Percentiles rank a stretch among this genome's conserved stretches.
These are phyloP conservation scores for Drosophila phalerata DNA, from an alignment of 2,888 invertebrate species.

Conservation along the genomic window DNA sequence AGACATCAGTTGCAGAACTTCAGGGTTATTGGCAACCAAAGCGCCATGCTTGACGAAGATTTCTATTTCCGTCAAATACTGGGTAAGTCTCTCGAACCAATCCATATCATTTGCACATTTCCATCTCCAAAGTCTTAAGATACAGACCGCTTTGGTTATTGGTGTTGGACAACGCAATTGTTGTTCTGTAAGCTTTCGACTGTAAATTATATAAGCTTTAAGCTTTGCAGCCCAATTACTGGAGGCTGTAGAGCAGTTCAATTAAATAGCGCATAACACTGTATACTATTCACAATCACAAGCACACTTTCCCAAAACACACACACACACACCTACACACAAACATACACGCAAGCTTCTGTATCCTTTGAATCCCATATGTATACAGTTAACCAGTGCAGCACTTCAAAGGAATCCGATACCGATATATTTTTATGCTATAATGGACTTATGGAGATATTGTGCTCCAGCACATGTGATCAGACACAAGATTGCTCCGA, in stretches of 20 bases:
- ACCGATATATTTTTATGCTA: slow-evolving; percentile 20
- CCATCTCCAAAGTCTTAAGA: slow-evolving; percentile 6
- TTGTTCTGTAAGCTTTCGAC: slow-evolving; percentile 16
- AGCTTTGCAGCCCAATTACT: slow-evolving; percentile 13
- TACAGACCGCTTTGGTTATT: slow-evolving; percentile 35
- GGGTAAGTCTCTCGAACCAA: slow-evolving; percentile 72
- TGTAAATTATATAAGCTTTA: slow-evolving; percentile 18
- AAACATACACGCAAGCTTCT: slow-evolving; percentile 8
- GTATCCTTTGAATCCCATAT: slow-evolving; percentile 8
- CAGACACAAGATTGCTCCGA: slow-evolving; percentile 87
- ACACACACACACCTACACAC: slow-evolving; percentile 10
- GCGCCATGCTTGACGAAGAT: slow-evolving; percentile 69
- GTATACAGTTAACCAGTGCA: slow-evolving; percentile 27
- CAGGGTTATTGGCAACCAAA: slow-evolving; percentile 64
- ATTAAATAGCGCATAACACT: slow-evolving; percentile 1
- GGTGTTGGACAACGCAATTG: slow-evolving; percentile 29
- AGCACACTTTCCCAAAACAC: slow-evolving; percentile 11
- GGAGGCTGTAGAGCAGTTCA: slow-evolving; percentile 3
- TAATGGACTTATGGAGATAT: not conserved
- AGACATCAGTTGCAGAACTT: slow-evolving; percentile 56
- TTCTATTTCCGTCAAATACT: slow-evolving; percentile 69
- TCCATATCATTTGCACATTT: not conserved
- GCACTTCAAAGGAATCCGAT: not conserved
- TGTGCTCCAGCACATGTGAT: slow-evolving; percentile 85
- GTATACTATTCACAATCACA: slow-evolving; percentile 4